Conservation (phyloP, 2,888 invertebrate genomes). For the Sminthurides aquaticus region DNA sequence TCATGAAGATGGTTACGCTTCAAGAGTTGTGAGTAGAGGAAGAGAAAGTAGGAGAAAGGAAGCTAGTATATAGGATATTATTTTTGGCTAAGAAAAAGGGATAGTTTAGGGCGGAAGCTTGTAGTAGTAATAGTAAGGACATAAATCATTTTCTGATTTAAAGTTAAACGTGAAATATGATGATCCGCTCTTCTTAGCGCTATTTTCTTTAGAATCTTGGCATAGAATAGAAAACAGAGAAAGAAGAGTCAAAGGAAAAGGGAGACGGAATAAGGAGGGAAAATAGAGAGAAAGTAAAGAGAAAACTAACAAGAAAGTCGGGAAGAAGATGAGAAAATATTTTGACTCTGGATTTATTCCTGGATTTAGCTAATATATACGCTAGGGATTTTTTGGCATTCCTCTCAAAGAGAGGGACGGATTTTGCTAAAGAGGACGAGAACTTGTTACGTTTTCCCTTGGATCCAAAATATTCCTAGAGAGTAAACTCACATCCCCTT, state of each 20-base stretch:
- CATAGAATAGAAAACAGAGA: background rate
- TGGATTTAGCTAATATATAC: constrained; percentile 8
- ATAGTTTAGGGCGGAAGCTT: background rate
- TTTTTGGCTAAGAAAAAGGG: no score
- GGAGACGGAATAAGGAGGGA: no score
- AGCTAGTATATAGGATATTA: no score
- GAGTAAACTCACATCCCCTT: no score
- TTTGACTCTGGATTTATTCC: constrained; percentile 4
- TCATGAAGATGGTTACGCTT: background rate
- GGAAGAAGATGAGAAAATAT: constrained; percentile 6
- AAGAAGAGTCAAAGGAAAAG: background rate
- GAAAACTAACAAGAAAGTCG: background rate
- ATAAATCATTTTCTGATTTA: constrained; percentile 3
- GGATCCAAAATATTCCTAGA: no score
- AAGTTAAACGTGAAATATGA: constrained; percentile 8
- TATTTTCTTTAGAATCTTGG: background rate
- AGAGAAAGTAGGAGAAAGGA: no score
- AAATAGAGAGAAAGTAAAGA: background rate
- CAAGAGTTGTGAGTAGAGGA: background rate
- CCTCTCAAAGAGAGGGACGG: background rate
- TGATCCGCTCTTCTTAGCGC: constrained; percentile 1
- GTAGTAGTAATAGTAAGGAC: background rate
- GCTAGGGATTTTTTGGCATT: constrained; percentile 1
- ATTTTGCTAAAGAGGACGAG: no score
- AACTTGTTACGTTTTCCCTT: no score